phyloP scores from a whole-genome alignment of 2,113 vertebrate genomes.

The Taxidea taxus region DNA sequence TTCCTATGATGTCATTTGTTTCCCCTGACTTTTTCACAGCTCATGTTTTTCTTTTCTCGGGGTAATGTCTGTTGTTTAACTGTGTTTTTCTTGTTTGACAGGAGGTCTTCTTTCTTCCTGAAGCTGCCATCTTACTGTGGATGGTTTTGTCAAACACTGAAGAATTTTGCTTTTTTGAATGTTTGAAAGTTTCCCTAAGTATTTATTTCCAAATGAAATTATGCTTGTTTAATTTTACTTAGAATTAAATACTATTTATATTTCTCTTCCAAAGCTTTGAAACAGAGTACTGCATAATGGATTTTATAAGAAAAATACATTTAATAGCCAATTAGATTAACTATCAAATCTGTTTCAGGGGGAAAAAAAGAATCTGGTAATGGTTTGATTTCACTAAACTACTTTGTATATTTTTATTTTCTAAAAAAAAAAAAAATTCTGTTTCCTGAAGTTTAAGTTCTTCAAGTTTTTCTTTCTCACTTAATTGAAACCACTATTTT shows the following conservation, averaged over 20 bases:
- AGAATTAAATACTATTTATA: slow-evolving; percentile 36
- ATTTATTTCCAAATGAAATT: slow-evolving; percentile 47
- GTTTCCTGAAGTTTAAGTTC: slow-evolving; percentile 31
- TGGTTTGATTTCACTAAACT: slow-evolving; percentile 38
- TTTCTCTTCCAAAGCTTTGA: slow-evolving; percentile 40
- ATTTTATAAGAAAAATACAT: slow-evolving; percentile 19
- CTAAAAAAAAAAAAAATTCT: not conserved
- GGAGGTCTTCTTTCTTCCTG: not conserved
- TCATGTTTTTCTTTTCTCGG: not conserved
- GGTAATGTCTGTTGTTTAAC: not conserved
- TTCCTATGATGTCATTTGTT: not conserved
- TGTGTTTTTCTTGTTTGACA: not conserved
- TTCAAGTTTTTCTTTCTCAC: not conserved
- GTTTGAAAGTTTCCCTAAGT: slow-evolving; percentile 21
- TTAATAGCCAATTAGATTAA: slow-evolving; percentile 53
- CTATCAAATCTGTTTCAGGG: slow-evolving; percentile 33
- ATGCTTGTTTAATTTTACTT: slow-evolving; percentile 44
- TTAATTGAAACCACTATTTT: slow-evolving; percentile 56
- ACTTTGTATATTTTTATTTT: slow-evolving; percentile 50
- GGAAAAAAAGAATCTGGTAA: not conserved
- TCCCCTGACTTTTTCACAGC: not conserved
- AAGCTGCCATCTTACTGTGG: not conserved
- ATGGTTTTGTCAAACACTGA: not conserved
- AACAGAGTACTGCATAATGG: not conserved
- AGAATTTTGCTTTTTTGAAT: not conserved